These are phyloP conservation scores for Chrysina gloriosa DNA, from an alignment of 2,888 invertebrate genomes.

Conservation along the genomic window DNA sequence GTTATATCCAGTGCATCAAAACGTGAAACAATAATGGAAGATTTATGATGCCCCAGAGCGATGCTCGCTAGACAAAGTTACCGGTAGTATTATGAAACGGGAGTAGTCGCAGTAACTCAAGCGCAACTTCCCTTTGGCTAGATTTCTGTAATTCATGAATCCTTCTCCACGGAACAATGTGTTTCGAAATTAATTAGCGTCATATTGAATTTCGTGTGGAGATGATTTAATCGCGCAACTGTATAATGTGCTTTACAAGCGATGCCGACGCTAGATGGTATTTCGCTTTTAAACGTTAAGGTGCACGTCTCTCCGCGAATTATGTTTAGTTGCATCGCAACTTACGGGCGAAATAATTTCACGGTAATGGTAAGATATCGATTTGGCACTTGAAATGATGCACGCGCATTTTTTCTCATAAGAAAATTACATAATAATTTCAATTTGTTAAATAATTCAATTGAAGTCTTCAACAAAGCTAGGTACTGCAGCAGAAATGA, in stretches of 20 bases:
- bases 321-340: background rate
- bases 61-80: slow-evolving; percentile 31
- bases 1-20: slow-evolving; percentile 19
- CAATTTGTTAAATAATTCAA: too few relatives aligned
- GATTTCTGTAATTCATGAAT: slow-evolving; percentile 39
- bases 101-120: slow-evolving; percentile 40
- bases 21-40: slow-evolving; percentile 35
- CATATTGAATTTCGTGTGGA: slow-evolving; percentile 24
- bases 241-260: background rate
- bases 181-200: slow-evolving; percentile 36
- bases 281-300: slow-evolving; percentile 1
- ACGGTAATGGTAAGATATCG: background rate
- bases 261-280: background rate
- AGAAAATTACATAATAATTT: too few relatives aligned
- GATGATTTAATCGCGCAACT: slow-evolving; percentile 15
- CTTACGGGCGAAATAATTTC: background rate
- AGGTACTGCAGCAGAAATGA: too few relatives aligned
- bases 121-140: slow-evolving; percentile 42
- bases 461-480: too few relatives aligned
- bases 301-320: background rate
- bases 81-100: slow-evolving; percentile 35
- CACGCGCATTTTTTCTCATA: background rate
- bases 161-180: slow-evolving; percentile 27
- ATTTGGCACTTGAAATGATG: background rate
- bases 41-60: slow-evolving; percentile 42